phyloP scores from a whole-genome alignment of 1,140 invertebrate species.

The Pogonomyrmex californicus region DNA sequence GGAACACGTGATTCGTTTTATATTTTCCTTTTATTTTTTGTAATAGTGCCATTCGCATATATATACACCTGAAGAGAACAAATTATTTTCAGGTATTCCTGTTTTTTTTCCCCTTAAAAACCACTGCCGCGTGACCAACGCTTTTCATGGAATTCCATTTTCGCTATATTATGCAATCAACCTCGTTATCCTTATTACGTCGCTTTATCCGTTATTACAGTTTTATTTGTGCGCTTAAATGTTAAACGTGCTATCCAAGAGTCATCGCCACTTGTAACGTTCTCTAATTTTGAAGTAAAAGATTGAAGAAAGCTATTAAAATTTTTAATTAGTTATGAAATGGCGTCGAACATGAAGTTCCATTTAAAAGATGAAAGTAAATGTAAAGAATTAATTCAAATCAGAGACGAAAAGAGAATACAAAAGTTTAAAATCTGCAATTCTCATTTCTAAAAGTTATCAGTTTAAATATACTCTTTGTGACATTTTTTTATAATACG shows the following conservation, averaged over 20 bases:
- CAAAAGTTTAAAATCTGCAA: background rate
- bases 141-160: conserved; percentile 59
- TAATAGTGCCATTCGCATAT: background rate
- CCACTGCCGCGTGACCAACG: conserved; percentile 40
- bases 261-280: conserved; percentile 29
- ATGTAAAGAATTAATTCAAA: background rate
- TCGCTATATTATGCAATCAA: conserved; percentile 60
- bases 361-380: background rate
- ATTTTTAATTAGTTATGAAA: conserved; percentile 17
- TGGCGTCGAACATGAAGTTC: background rate
- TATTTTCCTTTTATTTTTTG: conserved; percentile 14
- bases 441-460: conserved; percentile 15
- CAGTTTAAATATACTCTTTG: background rate
- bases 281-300: conserved; percentile 12
- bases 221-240: conserved; percentile 41
- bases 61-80: conserved; percentile 35
- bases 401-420: background rate
- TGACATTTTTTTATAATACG: background rate
- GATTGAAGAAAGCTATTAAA: conserved; percentile 6
- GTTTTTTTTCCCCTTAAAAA: conserved; percentile 40
- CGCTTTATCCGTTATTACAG: conserved; percentile 47
- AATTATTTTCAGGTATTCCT: conserved; percentile 58
- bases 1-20: background rate
- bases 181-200: conserved; percentile 59
- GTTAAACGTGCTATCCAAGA: conserved; percentile 22